Conservation (phyloP, 2,113 vertebrate species). For the Hippocampus abdominalis region DNA sequence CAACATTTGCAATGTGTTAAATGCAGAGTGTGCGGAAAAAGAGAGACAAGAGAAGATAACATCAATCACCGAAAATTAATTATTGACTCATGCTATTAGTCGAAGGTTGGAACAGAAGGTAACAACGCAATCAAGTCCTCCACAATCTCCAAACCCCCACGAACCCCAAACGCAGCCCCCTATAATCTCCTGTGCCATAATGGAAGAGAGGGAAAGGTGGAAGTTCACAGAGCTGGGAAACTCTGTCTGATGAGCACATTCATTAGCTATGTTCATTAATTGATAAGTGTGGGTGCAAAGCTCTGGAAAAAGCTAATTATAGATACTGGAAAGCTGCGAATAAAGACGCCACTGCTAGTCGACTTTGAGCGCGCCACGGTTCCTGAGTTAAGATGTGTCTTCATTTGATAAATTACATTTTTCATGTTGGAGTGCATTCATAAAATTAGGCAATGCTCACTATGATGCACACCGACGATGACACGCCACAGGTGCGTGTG, state of each 20-base stretch:
- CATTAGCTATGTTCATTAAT: slow-evolving; percentile 65
- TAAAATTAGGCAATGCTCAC: too few relatives aligned
- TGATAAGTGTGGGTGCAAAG: slow-evolving; percentile 50
- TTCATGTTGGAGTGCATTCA: neutral
- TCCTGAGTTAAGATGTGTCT: neutral
- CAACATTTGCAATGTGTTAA: neutral
- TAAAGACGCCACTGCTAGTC: slow-evolving; percentile 30
- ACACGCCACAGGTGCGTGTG: too few relatives aligned
- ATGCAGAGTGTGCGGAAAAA: slow-evolving; percentile 4
- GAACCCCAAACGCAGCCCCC: neutral
- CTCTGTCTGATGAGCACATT: slow-evolving; percentile 53
- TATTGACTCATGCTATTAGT: slow-evolving; percentile 65
- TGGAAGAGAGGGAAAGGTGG: slow-evolving; percentile 50
- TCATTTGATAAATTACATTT: neutral
- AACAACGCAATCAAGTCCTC: slow-evolving; percentile 61
- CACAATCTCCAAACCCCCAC: slow-evolving; percentile 38
- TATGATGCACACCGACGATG: too few relatives aligned
- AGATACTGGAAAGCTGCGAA: slow-evolving; percentile 37
- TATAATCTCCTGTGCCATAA: slow-evolving; percentile 31
- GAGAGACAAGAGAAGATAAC: slow-evolving; percentile 51
- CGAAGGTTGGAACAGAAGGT: slow-evolving; percentile 59
- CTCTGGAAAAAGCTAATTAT: slow-evolving; percentile 57
- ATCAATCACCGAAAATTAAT: slow-evolving; percentile 65
- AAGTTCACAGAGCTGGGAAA: slow-evolving; percentile 55
- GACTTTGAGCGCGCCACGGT: slow-evolving; percentile 22